Conservation (phyloP, 1,140 invertebrate genomes). For the Semibalanus balanoides region DNA sequence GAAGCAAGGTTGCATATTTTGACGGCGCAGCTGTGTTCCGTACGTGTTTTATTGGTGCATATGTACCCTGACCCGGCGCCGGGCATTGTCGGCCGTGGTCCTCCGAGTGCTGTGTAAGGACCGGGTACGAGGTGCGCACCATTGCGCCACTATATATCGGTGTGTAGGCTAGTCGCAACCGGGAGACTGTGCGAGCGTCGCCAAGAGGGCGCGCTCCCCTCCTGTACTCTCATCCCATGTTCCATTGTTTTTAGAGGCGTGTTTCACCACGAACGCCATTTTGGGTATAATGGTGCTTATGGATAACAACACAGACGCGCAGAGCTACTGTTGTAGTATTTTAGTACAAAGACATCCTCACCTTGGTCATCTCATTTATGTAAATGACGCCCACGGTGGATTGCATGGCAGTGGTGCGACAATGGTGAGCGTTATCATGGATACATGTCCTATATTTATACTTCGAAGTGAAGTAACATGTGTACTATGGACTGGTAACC, state of each 20-base stretch:
- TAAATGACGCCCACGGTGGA: background rate
- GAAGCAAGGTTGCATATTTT: background rate
- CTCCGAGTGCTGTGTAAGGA: no score
- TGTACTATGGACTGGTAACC: background rate
- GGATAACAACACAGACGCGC: background rate
- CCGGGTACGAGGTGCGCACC: no score
- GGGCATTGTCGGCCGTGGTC: background rate
- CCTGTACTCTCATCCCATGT: background rate
- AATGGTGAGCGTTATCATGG: background rate
- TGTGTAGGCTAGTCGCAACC: background rate
- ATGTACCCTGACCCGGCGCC: background rate
- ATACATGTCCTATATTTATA: background rate
- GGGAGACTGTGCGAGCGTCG: no score
- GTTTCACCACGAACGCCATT: background rate
- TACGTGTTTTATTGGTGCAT: background rate
- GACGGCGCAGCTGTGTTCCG: background rate
- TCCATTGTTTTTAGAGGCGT: background rate
- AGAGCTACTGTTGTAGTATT: background rate
- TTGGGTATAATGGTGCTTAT: background rate
- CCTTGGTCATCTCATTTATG: background rate
- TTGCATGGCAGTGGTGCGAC: background rate
- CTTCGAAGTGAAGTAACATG: background rate
- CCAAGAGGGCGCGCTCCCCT: background rate
- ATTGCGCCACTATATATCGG: background rate
- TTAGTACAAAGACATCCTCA: conserved; percentile 2